Evolutionary conservation across 2,113 vertebrate species (phyloP), one percentile per base, ranked within the genome.

Genomic region (Sinocyclocheilus anophthalmus): DNA sequence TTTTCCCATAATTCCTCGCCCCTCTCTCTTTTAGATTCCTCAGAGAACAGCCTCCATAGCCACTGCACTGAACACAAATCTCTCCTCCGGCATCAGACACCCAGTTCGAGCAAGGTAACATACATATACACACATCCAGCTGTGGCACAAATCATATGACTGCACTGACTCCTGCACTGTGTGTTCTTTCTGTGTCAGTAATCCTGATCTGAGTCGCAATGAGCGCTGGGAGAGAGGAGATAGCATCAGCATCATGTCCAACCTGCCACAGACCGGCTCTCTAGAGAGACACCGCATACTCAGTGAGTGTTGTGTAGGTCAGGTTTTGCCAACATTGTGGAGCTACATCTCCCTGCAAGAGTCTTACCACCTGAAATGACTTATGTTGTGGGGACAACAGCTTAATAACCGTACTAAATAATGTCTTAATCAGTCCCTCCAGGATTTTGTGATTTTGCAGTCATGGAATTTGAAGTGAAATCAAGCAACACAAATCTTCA

Each of bases 41-140:
- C 97, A 97, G 92, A 94, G 97, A 90, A 98, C 97, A 0, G 96
- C 97, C 0, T 98, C 97, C 65, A 97, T 98, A 63, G 97, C 97
- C 30, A 96, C 96, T 11, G 96, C 97, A 72, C 96, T 97, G 88
- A 97, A 97, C 91, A 95, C 95, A 87, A 97, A 96, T 92, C 95
- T 96, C 81, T 94, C 94, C 0, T 95, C 94, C 87, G 94, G 96
- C 81, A 95, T 94, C 81, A 89, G 95, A 86, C 95, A 96, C 87
- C 96, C 96, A 67, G 95, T 95, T 12, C 94, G 96, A 90, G 96
- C 97, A 92, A 98, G 97, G 97, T 98, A 94, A 89, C 61, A 26
- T 45, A 57, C 10, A 42, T 13, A 33, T 24, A 53, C 9, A 14
- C 39, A 33, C 55, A 37, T 77, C 11, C 37, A 63, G 22, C 50